phyloP scores from a whole-genome alignment of 2,113 vertebrate genomes.

The Platichthys flesus region DNA sequence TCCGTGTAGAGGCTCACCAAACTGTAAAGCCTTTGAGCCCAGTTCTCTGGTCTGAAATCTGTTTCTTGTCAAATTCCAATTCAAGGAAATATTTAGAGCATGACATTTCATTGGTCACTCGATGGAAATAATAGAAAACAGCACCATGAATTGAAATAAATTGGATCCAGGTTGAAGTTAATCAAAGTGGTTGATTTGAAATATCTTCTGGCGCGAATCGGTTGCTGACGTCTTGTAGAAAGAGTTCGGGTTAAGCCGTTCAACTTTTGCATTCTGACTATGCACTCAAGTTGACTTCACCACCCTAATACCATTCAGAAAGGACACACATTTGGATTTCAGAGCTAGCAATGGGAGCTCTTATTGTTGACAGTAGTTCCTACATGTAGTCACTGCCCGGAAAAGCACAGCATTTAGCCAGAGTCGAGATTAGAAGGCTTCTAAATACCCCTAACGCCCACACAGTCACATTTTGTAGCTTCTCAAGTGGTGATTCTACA shows the following conservation, averaged over 20 bases:
- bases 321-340: constrained; percentile 1
- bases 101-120: constrained; percentile 1
- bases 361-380: constrained; percentile 30
- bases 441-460: constrained; percentile 69
- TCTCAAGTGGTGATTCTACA: constrained; percentile 63
- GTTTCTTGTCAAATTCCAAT: constrained; percentile 6
- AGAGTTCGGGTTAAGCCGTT: background rate
- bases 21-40: constrained; percentile 43
- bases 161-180: constrained; percentile 22
- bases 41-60: constrained; percentile 9
- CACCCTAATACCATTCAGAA: constrained; percentile 10
- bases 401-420: constrained; percentile 47
- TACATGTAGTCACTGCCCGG: constrained; percentile 30
- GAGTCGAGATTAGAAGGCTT: constrained; percentile 61
- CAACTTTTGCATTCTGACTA: constrained; percentile 26
- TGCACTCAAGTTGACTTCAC: constrained; percentile 25
- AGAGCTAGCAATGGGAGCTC: constrained; percentile 23
- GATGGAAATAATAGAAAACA: constrained; percentile 19
- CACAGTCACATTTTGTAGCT: constrained; percentile 60
- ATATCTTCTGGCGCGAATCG: constrained; percentile 2
- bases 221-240: constrained; percentile 7
- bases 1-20: constrained; percentile 56
- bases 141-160: background rate
- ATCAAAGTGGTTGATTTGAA: background rate
- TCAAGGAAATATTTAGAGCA: background rate